These are phyloP conservation scores for Tragulus kanchil DNA, from an alignment of 2,113 vertebrate genomes.

Conservation along the genomic window DNA sequence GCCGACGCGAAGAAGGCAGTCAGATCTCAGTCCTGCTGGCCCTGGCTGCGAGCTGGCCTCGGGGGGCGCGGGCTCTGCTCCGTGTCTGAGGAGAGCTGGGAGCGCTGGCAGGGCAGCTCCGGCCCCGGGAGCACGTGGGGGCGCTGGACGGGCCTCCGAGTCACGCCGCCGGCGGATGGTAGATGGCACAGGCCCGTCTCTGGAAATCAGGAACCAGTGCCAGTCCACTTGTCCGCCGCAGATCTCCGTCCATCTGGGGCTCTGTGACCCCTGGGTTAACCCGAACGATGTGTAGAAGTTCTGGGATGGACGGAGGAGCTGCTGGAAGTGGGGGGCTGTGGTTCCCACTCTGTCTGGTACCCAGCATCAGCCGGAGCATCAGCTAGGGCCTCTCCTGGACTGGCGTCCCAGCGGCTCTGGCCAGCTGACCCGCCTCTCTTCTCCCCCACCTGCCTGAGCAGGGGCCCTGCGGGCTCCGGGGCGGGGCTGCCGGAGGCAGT, in stretches of 20 bases:
- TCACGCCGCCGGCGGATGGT: neutral
- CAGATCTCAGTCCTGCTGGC: neutral
- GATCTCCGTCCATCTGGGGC: neutral
- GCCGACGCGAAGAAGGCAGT: neutral
- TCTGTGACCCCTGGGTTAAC: neutral
- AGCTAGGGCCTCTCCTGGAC: neutral
- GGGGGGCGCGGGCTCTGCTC: too few species aligned
- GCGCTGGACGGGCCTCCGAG: neutral
- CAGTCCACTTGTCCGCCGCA: fast-evolving
- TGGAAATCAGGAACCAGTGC: neutral
- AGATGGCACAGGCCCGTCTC: neutral
- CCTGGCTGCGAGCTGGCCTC: neutral
- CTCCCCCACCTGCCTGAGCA: neutral
- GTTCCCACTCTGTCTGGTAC: neutral
- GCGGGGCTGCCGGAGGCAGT: neutral
- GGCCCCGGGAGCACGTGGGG: neutral
- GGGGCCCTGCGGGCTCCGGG: fast-evolving
- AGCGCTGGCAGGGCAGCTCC: neutral
- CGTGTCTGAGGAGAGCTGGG: neutral
- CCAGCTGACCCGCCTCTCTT: neutral
- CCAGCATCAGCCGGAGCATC: neutral
- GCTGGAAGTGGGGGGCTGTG: neutral
- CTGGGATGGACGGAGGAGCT: neutral
- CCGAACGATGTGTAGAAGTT: neutral
- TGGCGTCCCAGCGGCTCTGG: neutral